Evolutionary conservation across 1,140 invertebrate genomes (phyloP).

Genomic region (Octopus sinensis): DNA sequence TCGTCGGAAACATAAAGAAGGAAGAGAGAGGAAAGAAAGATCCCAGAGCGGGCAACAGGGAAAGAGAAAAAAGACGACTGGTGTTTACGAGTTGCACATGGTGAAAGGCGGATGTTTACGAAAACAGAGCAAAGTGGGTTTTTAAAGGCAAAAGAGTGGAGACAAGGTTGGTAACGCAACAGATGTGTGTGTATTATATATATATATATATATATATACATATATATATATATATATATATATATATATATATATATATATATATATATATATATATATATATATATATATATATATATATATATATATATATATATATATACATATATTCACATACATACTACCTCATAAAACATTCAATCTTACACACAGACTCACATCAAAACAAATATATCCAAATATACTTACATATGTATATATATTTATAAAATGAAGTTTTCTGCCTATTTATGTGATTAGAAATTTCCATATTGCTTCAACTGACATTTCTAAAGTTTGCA

Average conservation of each 20-base stretch:
- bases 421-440: too few species aligned
- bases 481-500: too few species aligned
- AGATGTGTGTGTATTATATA: background rate
- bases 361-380: background rate
- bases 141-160: background rate
- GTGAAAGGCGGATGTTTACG: background rate
- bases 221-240: background rate
- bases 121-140: background rate
- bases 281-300: background rate
- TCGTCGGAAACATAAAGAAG: too few species aligned
- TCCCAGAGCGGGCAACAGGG: too few species aligned
- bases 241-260: slow-evolving; percentile 3
- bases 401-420: background rate
- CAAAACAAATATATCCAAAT: background rate
- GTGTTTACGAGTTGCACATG: background rate
- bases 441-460: too few species aligned
- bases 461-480: too few species aligned
- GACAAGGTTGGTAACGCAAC: background rate
- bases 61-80: background rate
- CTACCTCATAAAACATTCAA: background rate
- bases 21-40: too few species aligned
- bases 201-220: slow-evolving; percentile 15
- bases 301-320: background rate
- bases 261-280: slow-evolving; percentile 8
- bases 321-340: background rate